Evolutionary conservation across 1,140 invertebrate genomes (phyloP), one percentile per base, ranked within the genome.

Genomic region (Colletes gigas): DNA sequence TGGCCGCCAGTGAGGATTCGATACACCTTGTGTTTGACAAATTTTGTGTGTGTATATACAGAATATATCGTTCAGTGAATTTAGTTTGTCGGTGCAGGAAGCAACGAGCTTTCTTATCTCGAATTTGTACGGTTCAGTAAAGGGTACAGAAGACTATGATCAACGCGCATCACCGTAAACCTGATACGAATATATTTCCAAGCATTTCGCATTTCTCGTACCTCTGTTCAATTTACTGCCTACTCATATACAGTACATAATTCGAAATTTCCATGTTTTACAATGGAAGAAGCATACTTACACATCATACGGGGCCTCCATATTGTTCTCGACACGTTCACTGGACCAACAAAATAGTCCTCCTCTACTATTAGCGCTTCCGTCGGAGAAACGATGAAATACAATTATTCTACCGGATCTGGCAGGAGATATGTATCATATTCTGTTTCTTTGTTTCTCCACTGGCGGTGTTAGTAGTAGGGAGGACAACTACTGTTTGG

Each of bases 41-140:
- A 6, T 9, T 47, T 6, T 3, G 44, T 47, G 9, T 47, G 44
- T 47, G 44, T 47, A 39, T n/a, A 4, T 21, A 21, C 7, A 17
- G 7, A 65, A 12, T 65, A 41, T 65, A 1, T 65, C 5, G 2
- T 65, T 21, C 39, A 14, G 12, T 14, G 1, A 17, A 44, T 65
- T n/a, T 17, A 30, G 7, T 4, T 41, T 8, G 5, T 41, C 30
- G 0, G 30, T 10, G 5, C 0, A 55, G 39, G 8, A 54, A 8
- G 12, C 5, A 12, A 70, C 8, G 57, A 3, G 3, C 10, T 12
- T 57, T 55, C 4, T 57, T 55, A 70, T 19, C 17, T 39, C 17
- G 17, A 41, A 39, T 70, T 70, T 41, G 17, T 57, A 70, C 68
- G 17, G 39, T 59, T 71, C 17, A 21, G 41, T 10, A 59, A 47